Conservation (phyloP, 2,797 vertebrate species). For the Falco biarmicus region DNA sequence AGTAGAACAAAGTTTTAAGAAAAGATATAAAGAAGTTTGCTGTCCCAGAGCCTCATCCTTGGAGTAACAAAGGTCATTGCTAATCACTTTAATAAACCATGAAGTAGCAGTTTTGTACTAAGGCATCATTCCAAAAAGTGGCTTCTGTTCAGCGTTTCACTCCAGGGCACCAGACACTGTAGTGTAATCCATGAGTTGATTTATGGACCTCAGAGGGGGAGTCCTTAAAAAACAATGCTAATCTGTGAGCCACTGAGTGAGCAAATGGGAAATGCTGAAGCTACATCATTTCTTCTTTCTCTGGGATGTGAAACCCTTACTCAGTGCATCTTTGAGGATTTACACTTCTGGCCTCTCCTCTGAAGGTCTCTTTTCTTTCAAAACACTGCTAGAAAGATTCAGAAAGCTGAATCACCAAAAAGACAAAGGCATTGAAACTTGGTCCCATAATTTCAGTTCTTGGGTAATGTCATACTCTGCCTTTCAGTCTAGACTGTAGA, state of each 20-base stretch:
- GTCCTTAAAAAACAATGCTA: constrained; percentile 7
- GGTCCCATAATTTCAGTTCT: neutral
- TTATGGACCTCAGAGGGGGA: constrained; percentile 19
- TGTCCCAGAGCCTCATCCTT: neutral
- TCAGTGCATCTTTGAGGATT: constrained; percentile 3
- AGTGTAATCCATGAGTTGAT: neutral
- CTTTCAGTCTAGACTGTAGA: neutral
- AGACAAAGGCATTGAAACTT: neutral
- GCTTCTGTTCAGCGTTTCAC: constrained; percentile 8
- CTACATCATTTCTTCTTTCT: neutral
- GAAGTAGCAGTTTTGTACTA: neutral
- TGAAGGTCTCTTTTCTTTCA: neutral
- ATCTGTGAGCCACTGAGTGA: neutral
- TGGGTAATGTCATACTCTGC: neutral
- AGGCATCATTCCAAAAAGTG: neutral
- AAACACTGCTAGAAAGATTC: neutral
- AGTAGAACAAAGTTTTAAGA: neutral
- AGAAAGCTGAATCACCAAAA: neutral
- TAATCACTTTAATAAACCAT: neutral
- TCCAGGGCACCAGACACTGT: neutral
- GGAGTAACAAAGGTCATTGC: neutral
- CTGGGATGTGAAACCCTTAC: neutral
- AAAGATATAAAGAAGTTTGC: neutral
- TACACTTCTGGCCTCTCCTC: neutral
- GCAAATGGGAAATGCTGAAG: constrained; percentile 29